Evolutionary conservation across 2,113 vertebrate species (phyloP).

Genomic region (Pygoscelis adeliae): DNA sequence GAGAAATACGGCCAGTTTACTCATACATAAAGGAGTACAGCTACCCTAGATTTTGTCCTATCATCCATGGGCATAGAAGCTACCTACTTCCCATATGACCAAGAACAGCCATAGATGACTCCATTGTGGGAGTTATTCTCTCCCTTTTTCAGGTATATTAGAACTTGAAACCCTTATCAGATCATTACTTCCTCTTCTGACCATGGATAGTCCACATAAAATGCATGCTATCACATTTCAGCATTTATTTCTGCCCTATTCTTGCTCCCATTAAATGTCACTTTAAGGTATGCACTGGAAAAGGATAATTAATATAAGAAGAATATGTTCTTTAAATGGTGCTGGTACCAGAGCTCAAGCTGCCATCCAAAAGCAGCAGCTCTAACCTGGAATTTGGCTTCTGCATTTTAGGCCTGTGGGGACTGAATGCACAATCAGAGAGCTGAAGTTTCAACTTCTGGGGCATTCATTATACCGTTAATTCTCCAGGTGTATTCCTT

Average conservation of each 20-base stretch:
- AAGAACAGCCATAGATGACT: neutral
- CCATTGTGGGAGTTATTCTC: neutral
- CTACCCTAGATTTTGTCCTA: neutral
- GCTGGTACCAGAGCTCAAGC: neutral
- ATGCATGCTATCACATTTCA: neutral
- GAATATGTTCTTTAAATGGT: neutral
- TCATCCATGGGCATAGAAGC: neutral
- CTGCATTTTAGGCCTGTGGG: neutral
- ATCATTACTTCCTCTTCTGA: neutral
- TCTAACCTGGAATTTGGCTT: slow-evolving; percentile 4
- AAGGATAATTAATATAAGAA: neutral
- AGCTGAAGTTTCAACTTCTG: slow-evolving; percentile 26
- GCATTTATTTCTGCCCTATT: neutral
- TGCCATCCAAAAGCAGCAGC: neutral
- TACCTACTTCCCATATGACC: neutral
- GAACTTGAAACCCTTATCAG: neutral
- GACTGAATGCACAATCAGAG: neutral
- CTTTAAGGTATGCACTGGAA: neutral
- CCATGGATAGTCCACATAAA: neutral
- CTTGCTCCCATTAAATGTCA: neutral
- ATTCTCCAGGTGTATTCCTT: slow-evolving; percentile 45
- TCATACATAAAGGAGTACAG: neutral
- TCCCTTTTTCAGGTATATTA: neutral
- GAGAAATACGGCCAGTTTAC: neutral
- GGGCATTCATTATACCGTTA: slow-evolving; percentile 2